Percentiles rank a stretch among this genome's conserved stretches.
Conservation (phyloP, 1,140 invertebrate species). For the Drosophila repletoides region DNA sequence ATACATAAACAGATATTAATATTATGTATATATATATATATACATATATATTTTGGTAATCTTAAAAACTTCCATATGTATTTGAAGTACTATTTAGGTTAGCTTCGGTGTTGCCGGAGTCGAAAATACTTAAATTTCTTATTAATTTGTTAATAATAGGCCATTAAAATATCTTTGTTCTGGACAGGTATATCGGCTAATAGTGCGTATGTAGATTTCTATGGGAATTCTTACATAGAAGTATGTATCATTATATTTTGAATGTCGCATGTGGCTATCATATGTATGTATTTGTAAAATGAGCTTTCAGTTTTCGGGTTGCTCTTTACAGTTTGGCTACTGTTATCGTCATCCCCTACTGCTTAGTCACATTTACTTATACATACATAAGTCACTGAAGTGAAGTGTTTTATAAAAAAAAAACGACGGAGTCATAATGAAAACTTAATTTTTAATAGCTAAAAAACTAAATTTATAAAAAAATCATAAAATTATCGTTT, state of each 20-base stretch:
- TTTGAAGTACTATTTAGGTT: too few relatives aligned
- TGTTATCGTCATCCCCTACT: slow-evolving; percentile 28
- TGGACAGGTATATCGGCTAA: too few relatives aligned
- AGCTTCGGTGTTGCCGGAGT: too few relatives aligned
- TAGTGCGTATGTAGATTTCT: background rate
- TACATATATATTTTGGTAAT: background rate
- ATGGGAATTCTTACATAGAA: too few relatives aligned
- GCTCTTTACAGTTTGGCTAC: slow-evolving; percentile 12
- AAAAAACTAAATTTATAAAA: slow-evolving; percentile 1
- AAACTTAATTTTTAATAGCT: background rate
- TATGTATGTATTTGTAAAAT: too few relatives aligned
- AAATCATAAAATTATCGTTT: background rate
- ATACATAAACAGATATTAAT: slow-evolving; percentile 15
- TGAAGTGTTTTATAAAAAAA: slow-evolving; percentile 31
- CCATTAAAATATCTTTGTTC: too few relatives aligned
- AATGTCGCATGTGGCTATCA: slow-evolving; percentile 9
- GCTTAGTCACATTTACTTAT: slow-evolving; percentile 37
- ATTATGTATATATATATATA: background rate
- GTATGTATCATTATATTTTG: slow-evolving; percentile 3
- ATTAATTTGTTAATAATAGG: too few relatives aligned
- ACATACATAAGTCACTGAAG: slow-evolving; percentile 28
- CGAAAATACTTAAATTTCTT: too few relatives aligned
- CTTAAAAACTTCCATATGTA: background rate
- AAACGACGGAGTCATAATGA: background rate
- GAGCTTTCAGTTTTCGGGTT: slow-evolving; percentile 24